Base-by-base conservation (phyloP, 2,888 invertebrate genomes). In the Apodemia zela region DNA sequence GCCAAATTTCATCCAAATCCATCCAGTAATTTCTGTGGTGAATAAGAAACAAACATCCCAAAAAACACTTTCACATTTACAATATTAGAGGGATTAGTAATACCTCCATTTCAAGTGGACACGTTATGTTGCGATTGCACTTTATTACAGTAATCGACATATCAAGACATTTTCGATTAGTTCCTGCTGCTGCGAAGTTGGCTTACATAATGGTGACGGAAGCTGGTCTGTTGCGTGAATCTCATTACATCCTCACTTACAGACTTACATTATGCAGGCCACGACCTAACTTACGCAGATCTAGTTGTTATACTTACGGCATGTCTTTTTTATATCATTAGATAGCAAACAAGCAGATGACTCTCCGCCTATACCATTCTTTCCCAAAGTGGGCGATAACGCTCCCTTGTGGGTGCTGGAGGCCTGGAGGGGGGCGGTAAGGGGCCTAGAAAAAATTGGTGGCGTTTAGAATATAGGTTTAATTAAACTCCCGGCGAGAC, bases 231-330 rank as follows among this genome's bases (percentile, higher is more conserved):
- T 54, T 54, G 54, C 54, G 54, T 54, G 54, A 54, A 54, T 54
- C 54, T 54, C 54, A 54, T 54, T 54, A 25, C 54, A n/a, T 45
- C 7, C 21, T 54, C 25, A 21, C 29, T 29, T 29, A 29, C 45
- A 45, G 45, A n/a, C n/a, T 54, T 54, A 54, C 29, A 25, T 54
- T 25, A 54, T 54, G 25, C 54, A 54, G 25, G 54, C 54, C 54
- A 54, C 21, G 15, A 25, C 54, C 25, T 51, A 15, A n/a, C 15
- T 54, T 54, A 25, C 29, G 54, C 15, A 54, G 54, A n/a, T 57
- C 54, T 57, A 57, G 54, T 57, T 15, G 11, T 15, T 13, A 8
- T 42, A 42, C 15, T 42, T 38, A 10, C 38, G 10, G 4, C 3
- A 10, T 42, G 15, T 42, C 1, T 45, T 5, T 45, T 6, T 15